Evolutionary conservation across 2,888 invertebrate species (phyloP), one percentile per base, ranked within the genome.

Genomic region (Tetranychus truncatus): DNA sequence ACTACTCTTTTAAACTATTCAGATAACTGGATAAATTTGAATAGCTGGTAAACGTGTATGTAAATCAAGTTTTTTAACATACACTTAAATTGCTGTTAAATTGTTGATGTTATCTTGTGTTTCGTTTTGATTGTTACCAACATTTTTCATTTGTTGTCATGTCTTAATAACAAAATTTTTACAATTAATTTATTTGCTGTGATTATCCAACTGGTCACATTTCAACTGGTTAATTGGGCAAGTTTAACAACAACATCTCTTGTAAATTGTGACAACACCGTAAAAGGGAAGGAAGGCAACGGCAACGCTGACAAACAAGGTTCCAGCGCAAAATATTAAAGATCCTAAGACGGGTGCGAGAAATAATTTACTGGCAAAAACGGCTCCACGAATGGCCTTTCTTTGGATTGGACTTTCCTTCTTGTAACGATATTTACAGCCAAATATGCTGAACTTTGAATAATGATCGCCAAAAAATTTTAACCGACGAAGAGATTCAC

Each of bases 381-480:
- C 80, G 18, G 82, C 80, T 55, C 83, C 83, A 75, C 84, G 79
- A 34, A 83, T 80, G 1, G 81, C 75, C 72, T 81, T 80, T 66
- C 84, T 79, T 18, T 80, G 79, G 2, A 80, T 77, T 3, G 83
- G 82, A 66, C 80, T 79, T 66, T 83, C 79, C 11, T 83, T 82
- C 75, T 81, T 79, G 76, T 81, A 81, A 46, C 81, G 80, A 77
- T 82, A 82, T 77, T 83, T 83, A 79, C 84, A 84, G 45, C 84
- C 84, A 74, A 84, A 81, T 1, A 82, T 80, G 76, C 82, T 82
- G 55, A 81, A 79, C 18, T 81, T 80, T 75, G 81, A 82, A 78
- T 81, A 81, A 77, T 84, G 84, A 76, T 82, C 81, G 1, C 84
- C 84, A 74, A 84, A 80, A 74, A 82, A 81, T 76, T 81, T 82